Evolutionary conservation across 1,140 invertebrate species (phyloP).

Genomic region (Samia ricini): DNA sequence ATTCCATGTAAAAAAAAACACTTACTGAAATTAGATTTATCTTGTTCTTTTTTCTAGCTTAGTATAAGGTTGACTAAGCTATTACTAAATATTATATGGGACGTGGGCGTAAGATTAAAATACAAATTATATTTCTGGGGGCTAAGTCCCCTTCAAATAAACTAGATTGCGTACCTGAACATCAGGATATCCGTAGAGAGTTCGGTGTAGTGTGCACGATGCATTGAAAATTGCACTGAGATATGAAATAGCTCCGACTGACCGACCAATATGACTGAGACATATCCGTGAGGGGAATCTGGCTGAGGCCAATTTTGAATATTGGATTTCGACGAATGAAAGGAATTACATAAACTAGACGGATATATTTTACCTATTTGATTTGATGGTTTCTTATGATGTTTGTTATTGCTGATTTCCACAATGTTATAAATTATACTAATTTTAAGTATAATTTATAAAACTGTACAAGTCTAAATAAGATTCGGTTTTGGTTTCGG

Average conservation of each 20-base stretch:
- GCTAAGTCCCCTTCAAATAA: background rate
- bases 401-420: no score
- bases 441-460: no score
- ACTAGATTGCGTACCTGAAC: background rate
- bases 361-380: background rate
- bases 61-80: no score
- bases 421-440: no score
- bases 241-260: conserved; percentile 26
- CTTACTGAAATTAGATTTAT: no score
- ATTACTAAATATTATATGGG: background rate
- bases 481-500: no score
- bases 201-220: conserved; percentile 29
- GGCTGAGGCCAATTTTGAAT: conserved; percentile 1
- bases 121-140: background rate
- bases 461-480: no score
- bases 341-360: background rate
- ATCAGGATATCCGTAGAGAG: conserved; percentile 36
- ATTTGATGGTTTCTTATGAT: background rate
- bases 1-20: no score
- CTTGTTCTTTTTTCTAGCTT: no score
- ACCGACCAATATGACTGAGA: conserved; percentile 7
- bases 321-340: background rate
- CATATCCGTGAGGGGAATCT: background rate
- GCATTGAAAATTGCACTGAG: conserved; percentile 40
- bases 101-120: background rate